Percentiles rank a stretch among this genome's conserved stretches.
Evolutionary conservation across 1,140 invertebrate species (phyloP).

Genomic region (Agrypnia vestita): DNA sequence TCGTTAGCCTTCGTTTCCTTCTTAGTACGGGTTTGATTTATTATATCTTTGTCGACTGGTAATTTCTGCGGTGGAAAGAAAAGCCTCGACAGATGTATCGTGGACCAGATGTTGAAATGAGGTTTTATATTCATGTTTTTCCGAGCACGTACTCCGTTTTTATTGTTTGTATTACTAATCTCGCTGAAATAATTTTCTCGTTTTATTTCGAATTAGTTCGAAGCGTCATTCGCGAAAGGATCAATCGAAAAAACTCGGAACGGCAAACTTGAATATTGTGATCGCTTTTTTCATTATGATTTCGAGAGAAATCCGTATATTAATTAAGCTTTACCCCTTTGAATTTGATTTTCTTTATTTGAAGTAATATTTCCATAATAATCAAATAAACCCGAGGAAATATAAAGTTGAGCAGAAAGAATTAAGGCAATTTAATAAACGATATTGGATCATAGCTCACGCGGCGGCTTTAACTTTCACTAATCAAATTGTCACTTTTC

Average conservation of each 20-base stretch:
- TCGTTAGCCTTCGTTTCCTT: constrained; percentile 54
- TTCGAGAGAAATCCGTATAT: too few relatives aligned
- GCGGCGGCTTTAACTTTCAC: constrained; percentile 51
- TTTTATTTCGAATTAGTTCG: too few relatives aligned
- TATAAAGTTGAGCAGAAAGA: not conserved
- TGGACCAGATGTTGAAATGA: constrained; percentile 45
- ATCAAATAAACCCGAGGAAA: not conserved
- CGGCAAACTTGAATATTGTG: too few relatives aligned
- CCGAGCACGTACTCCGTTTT: constrained; percentile 12
- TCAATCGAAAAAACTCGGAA: too few relatives aligned
- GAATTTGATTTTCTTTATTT: too few relatives aligned
- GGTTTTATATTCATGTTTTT: constrained; percentile 22
- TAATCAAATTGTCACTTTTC: constrained; percentile 58
- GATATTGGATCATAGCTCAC: not conserved
- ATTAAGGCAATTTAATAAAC: constrained; percentile 5
- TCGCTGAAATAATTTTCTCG: too few relatives aligned
- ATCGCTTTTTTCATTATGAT: too few relatives aligned
- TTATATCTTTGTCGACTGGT: constrained; percentile 46
- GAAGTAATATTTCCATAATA: too few relatives aligned
- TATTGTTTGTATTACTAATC: not conserved
- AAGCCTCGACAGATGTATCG: constrained; percentile 31
- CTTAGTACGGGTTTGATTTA: constrained; percentile 49
- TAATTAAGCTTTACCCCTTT: too few relatives aligned
- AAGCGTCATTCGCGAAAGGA: too few relatives aligned
- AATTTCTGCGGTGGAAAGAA: constrained; percentile 26